These are phyloP conservation scores for Amphiduros pacificus DNA, from an alignment of 2,888 invertebrate species.

Conservation along the genomic window DNA sequence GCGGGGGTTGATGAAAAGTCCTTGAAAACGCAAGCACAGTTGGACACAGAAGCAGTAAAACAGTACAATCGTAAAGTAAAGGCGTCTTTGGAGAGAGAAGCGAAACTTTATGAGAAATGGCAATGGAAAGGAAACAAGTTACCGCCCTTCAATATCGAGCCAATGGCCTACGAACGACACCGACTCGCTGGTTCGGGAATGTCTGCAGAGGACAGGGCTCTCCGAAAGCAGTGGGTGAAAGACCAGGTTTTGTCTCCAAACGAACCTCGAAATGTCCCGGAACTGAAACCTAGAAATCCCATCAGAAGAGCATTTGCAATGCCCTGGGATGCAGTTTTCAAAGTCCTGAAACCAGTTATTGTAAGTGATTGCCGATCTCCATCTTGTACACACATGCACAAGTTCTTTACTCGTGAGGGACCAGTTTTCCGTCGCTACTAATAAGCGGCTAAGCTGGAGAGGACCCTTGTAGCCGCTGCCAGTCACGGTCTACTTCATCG, in stretches of 20 bases:
- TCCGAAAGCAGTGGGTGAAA: slow-evolving; percentile 51
- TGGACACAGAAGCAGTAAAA: slow-evolving; percentile 29
- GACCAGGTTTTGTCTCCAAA: slow-evolving; percentile 50
- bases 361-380: too few species aligned
- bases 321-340: slow-evolving; percentile 38
- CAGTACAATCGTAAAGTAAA: slow-evolving; percentile 24
- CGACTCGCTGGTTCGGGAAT: slow-evolving; percentile 42
- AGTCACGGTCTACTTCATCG: too few species aligned
- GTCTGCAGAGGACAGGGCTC: slow-evolving; percentile 49
- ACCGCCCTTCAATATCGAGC: slow-evolving; percentile 53
- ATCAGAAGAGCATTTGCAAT: slow-evolving; percentile 39
- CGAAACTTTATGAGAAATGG: slow-evolving; percentile 23
- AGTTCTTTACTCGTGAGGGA: too few species aligned
- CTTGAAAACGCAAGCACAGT: slow-evolving; percentile 20
- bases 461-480: too few species aligned
- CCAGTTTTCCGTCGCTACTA: too few species aligned
- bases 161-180: slow-evolving; percentile 42
- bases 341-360: slow-evolving; percentile 27
- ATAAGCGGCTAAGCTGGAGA: too few species aligned
- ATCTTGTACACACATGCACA: too few species aligned
- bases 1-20: slow-evolving; percentile 5
- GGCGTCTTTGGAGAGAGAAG: slow-evolving; percentile 20
- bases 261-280: slow-evolving; percentile 46
- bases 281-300: slow-evolving; percentile 41
- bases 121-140: slow-evolving; percentile 43